phyloP scores from a whole-genome alignment of 2,888 invertebrate genomes.

The Lapara coniferarum region DNA sequence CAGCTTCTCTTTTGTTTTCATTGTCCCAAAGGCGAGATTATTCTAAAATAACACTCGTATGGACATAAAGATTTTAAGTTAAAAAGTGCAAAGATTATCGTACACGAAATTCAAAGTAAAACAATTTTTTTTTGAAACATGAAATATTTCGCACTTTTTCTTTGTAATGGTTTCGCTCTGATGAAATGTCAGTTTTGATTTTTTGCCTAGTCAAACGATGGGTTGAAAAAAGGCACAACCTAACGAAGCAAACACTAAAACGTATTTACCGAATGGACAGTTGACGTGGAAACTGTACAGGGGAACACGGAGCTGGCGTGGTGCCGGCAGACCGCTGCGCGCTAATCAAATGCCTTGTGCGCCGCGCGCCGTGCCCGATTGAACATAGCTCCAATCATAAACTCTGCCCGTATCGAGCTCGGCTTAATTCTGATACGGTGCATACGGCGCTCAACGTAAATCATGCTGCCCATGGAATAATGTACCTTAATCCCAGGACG shows the following conservation, averaged over 20 bases:
- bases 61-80: neutral
- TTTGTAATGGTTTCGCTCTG: constrained; percentile 23
- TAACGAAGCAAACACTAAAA: constrained; percentile 71
- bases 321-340: constrained; percentile 26
- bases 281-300: constrained; percentile 42
- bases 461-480: constrained; percentile 5
- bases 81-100: constrained; percentile 31
- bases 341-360: constrained; percentile 55
- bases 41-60: neutral
- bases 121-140: constrained; percentile 23
- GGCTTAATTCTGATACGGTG: constrained; percentile 40
- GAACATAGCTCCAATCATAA: constrained; percentile 49
- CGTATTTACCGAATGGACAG: constrained; percentile 56
- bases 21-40: neutral
- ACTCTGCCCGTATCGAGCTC: constrained; percentile 38
- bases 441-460: constrained; percentile 18
- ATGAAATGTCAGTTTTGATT: constrained; percentile 27
- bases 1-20: neutral
- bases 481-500: neutral
- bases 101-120: constrained; percentile 34
- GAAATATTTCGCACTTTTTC: constrained; percentile 25
- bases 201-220: constrained; percentile 42
- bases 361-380: constrained; percentile 43
- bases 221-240: constrained; percentile 50
- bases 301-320: constrained; percentile 29